Conservation (phyloP, 2,888 invertebrate genomes). For the Drosophila nigricruria region DNA sequence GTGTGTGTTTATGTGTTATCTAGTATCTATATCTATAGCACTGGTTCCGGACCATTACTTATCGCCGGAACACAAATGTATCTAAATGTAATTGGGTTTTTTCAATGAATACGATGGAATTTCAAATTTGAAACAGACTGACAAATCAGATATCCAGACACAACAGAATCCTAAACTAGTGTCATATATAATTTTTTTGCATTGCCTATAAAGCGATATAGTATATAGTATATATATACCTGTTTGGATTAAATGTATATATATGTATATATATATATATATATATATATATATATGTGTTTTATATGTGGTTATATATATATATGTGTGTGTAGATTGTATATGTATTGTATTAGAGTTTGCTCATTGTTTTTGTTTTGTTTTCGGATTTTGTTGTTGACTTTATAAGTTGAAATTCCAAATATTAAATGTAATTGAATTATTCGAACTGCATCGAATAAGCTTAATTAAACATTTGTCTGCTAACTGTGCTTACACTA, state of each 20-base stretch:
- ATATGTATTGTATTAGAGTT: slow-evolving; percentile 32
- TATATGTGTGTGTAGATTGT: slow-evolving; percentile 16
- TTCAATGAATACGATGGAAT: slow-evolving; percentile 6
- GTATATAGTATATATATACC: slow-evolving; percentile 30
- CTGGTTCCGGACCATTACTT: slow-evolving; percentile 59
- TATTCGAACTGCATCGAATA: slow-evolving; percentile 71
- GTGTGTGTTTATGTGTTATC: slow-evolving; percentile 21
- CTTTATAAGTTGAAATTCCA: slow-evolving; percentile 53
- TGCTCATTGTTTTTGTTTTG: slow-evolving; percentile 16
- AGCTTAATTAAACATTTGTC: slow-evolving; percentile 50
- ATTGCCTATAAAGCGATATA: slow-evolving; percentile 22
- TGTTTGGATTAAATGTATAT: slow-evolving; percentile 24
- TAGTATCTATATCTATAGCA: slow-evolving; percentile 49
- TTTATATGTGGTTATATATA: slow-evolving; percentile 20
- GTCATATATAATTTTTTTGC: slow-evolving; percentile 21
- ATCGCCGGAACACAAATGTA: slow-evolving; percentile 55
- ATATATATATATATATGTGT: slow-evolving; percentile 17
- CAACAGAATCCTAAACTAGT: slow-evolving; percentile 30
- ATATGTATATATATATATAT: too few relatives aligned
- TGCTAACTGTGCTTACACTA: slow-evolving; percentile 50
- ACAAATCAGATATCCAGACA: slow-evolving; percentile 37
- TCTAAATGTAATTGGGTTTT: slow-evolving; percentile 9
- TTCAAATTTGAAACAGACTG: slow-evolving; percentile 27
- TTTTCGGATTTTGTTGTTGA: slow-evolving; percentile 23
- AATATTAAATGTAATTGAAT: slow-evolving; percentile 35